phyloP scores from a whole-genome alignment of 2,888 invertebrate genomes.

The Chrysomela aeneicollis region DNA sequence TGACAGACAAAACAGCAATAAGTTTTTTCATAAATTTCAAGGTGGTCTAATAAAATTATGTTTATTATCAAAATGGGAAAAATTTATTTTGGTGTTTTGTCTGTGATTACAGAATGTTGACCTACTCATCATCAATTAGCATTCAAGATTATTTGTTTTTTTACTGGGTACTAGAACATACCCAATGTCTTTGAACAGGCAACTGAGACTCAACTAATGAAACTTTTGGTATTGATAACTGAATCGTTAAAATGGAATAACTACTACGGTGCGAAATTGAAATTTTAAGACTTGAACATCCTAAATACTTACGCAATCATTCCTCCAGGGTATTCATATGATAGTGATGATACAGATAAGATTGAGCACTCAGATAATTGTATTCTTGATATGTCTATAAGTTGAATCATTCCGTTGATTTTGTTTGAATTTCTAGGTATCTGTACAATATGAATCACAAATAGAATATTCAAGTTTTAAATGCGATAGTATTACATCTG shows the following conservation, averaged over 20 bases:
- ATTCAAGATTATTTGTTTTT: background rate
- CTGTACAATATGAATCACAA: background rate
- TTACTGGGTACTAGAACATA: background rate
- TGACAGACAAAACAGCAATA: no score
- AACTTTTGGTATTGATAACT: background rate
- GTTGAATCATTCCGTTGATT: background rate
- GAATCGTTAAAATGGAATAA: background rate
- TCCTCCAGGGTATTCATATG: background rate
- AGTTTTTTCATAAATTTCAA: no score
- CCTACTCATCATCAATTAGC: no score
- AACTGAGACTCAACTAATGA: background rate
- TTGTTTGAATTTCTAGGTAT: background rate
- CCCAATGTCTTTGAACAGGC: background rate
- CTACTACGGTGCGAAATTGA: background rate
- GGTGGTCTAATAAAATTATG: no score
- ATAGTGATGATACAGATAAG: background rate
- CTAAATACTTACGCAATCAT: background rate
- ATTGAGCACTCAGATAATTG: background rate
- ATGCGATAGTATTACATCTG: slow-evolving; percentile 5
- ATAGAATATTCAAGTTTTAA: slow-evolving; percentile 20
- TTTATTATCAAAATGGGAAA: no score
- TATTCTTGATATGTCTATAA: background rate
- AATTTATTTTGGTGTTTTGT: no score
- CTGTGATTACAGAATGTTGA: no score
- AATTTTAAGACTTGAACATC: background rate